A percentile compares a stretch with the other conserved stretches of the same genome.
phyloP scores from a whole-genome alignment of 2,797 vertebrate genomes.

The Lutjanus argentimaculatus region DNA sequence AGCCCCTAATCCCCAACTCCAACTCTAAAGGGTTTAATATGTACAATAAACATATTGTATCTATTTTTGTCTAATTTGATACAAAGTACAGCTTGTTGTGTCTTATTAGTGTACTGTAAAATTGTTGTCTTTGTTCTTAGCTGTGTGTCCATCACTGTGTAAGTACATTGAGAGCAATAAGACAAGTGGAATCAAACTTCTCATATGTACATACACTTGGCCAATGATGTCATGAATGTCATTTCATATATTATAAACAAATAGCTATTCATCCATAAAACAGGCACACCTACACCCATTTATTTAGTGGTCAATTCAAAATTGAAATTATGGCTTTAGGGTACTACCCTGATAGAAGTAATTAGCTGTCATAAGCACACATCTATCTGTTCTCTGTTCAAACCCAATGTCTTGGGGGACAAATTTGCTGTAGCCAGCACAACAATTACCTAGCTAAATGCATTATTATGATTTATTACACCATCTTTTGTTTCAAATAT shows the following conservation, averaged over 20 bases:
- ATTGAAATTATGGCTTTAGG: slow-evolving; percentile 17
- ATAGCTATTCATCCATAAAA: neutral
- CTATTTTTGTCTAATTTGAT: too few species aligned
- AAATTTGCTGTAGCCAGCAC: neutral
- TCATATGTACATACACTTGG: too few species aligned
- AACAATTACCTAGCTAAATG: neutral
- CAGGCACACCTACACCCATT: neutral
- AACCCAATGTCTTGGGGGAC: neutral
- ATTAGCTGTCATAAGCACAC: slow-evolving; percentile 17
- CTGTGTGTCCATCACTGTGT: too few species aligned
- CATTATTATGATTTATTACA: neutral
- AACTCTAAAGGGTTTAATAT: too few species aligned
- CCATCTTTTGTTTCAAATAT: neutral
- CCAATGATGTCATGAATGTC: too few species aligned
- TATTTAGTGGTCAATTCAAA: slow-evolving; percentile 12
- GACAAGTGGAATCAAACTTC: too few species aligned
- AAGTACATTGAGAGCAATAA: too few species aligned
- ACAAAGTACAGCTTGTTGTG: too few species aligned
- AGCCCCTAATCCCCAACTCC: too few species aligned
- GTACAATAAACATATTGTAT: too few species aligned
- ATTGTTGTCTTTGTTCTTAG: too few species aligned
- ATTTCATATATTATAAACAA: slow-evolving; percentile 7
- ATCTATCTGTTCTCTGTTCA: slow-evolving; percentile 3
- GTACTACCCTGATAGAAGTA: slow-evolving; percentile 3
- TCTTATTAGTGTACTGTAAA: too few species aligned